phyloP scores from a whole-genome alignment of 2,113 vertebrate genomes.

The Pelodiscus sinensis region DNA sequence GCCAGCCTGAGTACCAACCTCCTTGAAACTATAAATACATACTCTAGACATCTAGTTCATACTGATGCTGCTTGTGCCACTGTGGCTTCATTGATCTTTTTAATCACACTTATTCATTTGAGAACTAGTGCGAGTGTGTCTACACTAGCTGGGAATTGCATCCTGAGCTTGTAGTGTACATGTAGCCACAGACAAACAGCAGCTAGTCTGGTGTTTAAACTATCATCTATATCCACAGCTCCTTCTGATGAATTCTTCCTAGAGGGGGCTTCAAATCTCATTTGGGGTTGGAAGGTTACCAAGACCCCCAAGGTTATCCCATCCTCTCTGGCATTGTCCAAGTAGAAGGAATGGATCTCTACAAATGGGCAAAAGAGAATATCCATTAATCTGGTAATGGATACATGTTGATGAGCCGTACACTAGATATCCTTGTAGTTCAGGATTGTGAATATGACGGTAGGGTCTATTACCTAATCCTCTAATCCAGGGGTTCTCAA shows the following conservation, averaged over 20 bases:
- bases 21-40: neutral
- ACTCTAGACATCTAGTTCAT: neutral
- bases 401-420: neutral
- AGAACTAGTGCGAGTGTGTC: neutral
- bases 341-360: neutral
- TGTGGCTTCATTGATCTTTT: neutral
- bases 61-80: neutral
- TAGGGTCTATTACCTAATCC: neutral
- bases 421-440: neutral
- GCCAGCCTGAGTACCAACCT: neutral
- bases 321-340: neutral
- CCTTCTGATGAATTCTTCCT: neutral
- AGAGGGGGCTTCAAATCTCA: neutral
- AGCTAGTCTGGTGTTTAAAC: neutral
- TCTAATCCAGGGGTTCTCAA: no score
- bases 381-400: neutral
- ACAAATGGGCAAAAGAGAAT: neutral
- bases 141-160: neutral
- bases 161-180: neutral
- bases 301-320: neutral
- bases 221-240: neutral
- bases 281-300: neutral
- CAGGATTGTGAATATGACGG: neutral
- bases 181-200: neutral
- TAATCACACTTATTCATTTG: neutral